Percentiles rank a stretch among this genome's conserved stretches.
Conservation (phyloP, 2,888 invertebrate species). For the Luperina testacea region DNA sequence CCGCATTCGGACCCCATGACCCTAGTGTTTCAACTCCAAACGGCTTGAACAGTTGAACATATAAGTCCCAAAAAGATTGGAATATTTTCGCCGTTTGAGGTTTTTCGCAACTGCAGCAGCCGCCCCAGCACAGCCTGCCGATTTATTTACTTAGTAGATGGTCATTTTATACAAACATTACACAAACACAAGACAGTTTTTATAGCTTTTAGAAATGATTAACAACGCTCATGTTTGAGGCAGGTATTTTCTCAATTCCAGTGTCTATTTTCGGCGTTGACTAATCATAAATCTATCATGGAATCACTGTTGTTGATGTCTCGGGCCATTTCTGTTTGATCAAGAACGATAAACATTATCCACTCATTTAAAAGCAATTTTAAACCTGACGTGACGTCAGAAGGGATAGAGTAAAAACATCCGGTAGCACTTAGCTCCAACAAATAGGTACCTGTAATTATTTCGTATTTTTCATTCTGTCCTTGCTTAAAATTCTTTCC, state of each 20-base stretch:
- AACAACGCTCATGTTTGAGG: slow-evolving; percentile 2
- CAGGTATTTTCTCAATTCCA: slow-evolving; percentile 34
- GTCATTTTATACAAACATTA: slow-evolving; percentile 24
- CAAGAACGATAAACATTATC: slow-evolving; percentile 16
- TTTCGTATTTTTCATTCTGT: slow-evolving; percentile 11
- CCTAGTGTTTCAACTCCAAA: too few species aligned
- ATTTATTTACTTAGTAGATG: neutral
- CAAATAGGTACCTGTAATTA: slow-evolving; percentile 12
- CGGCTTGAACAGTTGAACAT: too few species aligned
- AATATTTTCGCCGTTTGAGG: too few species aligned
- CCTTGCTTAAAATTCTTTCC: slow-evolving; percentile 33
- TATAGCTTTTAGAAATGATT: slow-evolving; percentile 28
- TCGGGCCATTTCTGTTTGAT: slow-evolving; percentile 44
- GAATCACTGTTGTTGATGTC: slow-evolving; percentile 42
- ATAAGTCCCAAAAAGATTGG: too few species aligned
- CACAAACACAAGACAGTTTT: slow-evolving; percentile 1
- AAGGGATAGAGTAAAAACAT: slow-evolving; percentile 44
- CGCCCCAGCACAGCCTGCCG: too few species aligned
- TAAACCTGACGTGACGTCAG: slow-evolving; percentile 7
- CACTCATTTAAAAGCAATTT: slow-evolving; percentile 39
- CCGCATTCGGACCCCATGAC: too few species aligned
- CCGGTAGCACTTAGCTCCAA: slow-evolving; percentile 14
- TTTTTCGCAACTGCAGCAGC: too few species aligned
- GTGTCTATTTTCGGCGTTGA: slow-evolving; percentile 39
- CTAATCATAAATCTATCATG: slow-evolving; percentile 43